Conservation (phyloP, 2,797 vertebrate species). For the Darevskia mixta region DNA sequence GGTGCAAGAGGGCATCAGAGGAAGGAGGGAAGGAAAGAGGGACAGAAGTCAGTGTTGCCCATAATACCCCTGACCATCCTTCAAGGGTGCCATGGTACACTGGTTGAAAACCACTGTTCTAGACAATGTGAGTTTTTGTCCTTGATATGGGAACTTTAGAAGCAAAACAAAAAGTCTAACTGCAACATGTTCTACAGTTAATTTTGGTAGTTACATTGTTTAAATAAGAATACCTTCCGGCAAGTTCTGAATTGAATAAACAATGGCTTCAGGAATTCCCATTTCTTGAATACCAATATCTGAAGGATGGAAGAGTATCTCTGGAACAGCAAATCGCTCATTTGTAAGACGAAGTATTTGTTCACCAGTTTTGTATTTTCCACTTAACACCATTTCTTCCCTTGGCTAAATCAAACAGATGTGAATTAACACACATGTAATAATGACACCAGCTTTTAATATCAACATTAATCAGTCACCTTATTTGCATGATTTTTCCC, state of each 20-base stretch:
- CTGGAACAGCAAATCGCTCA: slow-evolving; percentile 97
- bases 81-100: no score
- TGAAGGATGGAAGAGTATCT: slow-evolving; percentile 96
- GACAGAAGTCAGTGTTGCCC: no score
- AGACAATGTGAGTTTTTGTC: background rate
- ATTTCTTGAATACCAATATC: slow-evolving; percentile 99
- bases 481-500: background rate
- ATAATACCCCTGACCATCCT: no score
- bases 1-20: no score
- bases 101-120: background rate
- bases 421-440: slow-evolving; percentile 21
- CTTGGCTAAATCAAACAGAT: slow-evolving; percentile 83
- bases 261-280: slow-evolving; percentile 95
- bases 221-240: slow-evolving; percentile 86
- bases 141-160: background rate
- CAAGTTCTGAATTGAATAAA: slow-evolving; percentile 91
- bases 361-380: slow-evolving; percentile 96
- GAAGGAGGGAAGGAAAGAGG: no score
- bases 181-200: background rate
- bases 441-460: background rate
- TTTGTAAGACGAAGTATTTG: slow-evolving; percentile 94
- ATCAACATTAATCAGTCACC: background rate
- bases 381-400: slow-evolving; percentile 95
- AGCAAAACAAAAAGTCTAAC: background rate
- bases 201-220: background rate